phyloP scores from a whole-genome alignment of 2,888 invertebrate species.

The Deroplatys truncata region DNA sequence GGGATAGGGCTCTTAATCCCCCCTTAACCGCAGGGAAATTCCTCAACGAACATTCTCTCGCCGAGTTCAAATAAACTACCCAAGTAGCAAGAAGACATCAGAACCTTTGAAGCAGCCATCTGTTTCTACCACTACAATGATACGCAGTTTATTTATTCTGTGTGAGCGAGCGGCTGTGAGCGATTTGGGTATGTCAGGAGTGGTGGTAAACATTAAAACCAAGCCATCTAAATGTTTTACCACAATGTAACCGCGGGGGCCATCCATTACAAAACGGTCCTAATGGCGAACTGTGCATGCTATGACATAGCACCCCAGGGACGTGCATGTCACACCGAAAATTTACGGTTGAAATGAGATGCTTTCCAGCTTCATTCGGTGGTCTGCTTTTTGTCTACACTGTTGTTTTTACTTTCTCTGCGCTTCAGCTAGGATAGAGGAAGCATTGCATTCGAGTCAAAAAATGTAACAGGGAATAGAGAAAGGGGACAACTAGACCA shows the following conservation, averaged over 20 bases:
- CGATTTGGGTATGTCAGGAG: background rate
- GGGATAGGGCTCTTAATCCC: no score
- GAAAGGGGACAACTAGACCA: no score
- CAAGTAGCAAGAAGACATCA: no score
- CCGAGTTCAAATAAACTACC: no score
- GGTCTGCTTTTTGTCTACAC: background rate
- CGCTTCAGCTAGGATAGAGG: no score
- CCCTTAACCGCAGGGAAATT: no score
- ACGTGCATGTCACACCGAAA: background rate
- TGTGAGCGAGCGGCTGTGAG: background rate
- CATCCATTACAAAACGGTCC: background rate
- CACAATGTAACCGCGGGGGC: background rate
- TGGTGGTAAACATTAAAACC: background rate
- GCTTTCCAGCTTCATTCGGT: background rate
- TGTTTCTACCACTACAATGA: background rate
- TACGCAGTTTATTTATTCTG: background rate
- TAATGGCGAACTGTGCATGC: background rate
- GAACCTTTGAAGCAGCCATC: background rate
- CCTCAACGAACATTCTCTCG: background rate
- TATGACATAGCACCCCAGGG: background rate
- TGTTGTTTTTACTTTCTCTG: background rate
- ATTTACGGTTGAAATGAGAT: background rate
- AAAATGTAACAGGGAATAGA: no score
- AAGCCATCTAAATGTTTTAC: background rate
- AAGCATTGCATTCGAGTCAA: no score